Evolutionary conservation across 2,888 invertebrate species (phyloP).

Genomic region (Polymixis flavicincta): DNA sequence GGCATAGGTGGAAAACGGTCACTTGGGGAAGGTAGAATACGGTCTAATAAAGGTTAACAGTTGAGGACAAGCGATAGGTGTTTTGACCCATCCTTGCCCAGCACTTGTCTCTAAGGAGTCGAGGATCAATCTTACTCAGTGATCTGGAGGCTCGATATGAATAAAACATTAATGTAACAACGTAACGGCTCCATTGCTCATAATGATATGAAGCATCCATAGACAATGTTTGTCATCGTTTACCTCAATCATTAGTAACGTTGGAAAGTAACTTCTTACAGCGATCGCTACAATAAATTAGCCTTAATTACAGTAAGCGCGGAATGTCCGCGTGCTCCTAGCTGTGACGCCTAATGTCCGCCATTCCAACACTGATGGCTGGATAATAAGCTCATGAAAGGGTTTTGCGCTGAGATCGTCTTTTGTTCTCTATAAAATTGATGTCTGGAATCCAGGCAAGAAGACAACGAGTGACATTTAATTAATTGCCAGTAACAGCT

Average conservation of each 20-base stretch:
- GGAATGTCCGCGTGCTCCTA: slow-evolving; percentile 69
- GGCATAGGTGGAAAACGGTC: slow-evolving; percentile 35
- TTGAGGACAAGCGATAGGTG: slow-evolving; percentile 52
- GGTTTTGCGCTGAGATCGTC: slow-evolving; percentile 62
- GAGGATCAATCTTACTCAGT: slow-evolving; percentile 33
- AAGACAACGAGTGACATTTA: slow-evolving; percentile 65
- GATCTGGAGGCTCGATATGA: slow-evolving; percentile 20
- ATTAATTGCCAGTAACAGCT: slow-evolving; percentile 62
- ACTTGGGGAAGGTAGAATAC: slow-evolving; percentile 27
- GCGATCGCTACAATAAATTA: slow-evolving; percentile 74
- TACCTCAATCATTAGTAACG: slow-evolving; percentile 29
- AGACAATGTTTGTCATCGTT: slow-evolving; percentile 21
- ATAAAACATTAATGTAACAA: slow-evolving; percentile 34
- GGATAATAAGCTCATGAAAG: slow-evolving; percentile 75
- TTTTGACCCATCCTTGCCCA: slow-evolving; percentile 35
- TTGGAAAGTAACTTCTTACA: slow-evolving; percentile 55
- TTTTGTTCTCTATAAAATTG: slow-evolving; percentile 76
- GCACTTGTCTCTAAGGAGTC: slow-evolving; percentile 1
- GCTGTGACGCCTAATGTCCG: slow-evolving; percentile 69
- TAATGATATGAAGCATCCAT: slow-evolving; percentile 10
- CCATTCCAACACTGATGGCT: slow-evolving; percentile 69
- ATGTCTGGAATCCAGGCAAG: slow-evolving; percentile 61
- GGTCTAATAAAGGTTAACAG: slow-evolving; percentile 51
- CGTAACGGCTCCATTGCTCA: not conserved
- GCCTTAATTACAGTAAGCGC: slow-evolving; percentile 75